Percentiles rank a stretch among this genome's conserved stretches.
These are phyloP conservation scores for Diarsia mendica DNA, from an alignment of 2,888 invertebrate genomes.

Conservation along the genomic window DNA sequence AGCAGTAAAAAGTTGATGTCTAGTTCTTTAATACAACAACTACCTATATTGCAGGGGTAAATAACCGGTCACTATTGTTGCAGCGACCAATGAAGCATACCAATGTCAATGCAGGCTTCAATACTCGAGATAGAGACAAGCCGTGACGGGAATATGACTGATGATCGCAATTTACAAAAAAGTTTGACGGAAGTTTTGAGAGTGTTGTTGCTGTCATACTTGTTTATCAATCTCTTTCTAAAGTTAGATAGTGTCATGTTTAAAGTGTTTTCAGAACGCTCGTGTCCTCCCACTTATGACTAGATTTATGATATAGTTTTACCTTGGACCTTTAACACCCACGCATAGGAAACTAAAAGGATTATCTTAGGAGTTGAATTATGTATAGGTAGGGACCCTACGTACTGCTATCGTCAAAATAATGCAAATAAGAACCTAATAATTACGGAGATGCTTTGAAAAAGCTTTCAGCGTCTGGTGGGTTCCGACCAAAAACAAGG, in stretches of 20 bases:
- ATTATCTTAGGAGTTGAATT: neutral
- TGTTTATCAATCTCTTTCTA: neutral
- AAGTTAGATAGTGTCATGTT: neutral
- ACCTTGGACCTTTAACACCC: neutral
- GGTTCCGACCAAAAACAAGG: neutral
- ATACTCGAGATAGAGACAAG: neutral
- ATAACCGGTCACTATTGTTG: conserved; percentile 33
- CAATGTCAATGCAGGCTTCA: neutral
- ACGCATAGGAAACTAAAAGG: neutral
- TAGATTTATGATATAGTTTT: neutral
- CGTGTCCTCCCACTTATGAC: neutral
- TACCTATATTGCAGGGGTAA: conserved; percentile 4
- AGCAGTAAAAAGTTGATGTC: conserved; percentile 46
- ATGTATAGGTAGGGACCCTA: neutral
- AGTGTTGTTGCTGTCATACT: neutral
- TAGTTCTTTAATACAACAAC: conserved; percentile 20
- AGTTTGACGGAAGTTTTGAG: neutral
- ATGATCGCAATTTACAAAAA: neutral
- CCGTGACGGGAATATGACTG: neutral
- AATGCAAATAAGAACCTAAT: neutral
- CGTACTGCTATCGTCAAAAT: neutral
- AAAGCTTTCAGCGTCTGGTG: neutral
- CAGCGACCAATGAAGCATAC: conserved; percentile 4
- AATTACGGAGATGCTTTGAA: neutral
- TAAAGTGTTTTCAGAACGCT: neutral